Evolutionary conservation across 2,888 invertebrate genomes (phyloP), one percentile per base, ranked within the genome.

Genomic region (Crematogaster levior): DNA sequence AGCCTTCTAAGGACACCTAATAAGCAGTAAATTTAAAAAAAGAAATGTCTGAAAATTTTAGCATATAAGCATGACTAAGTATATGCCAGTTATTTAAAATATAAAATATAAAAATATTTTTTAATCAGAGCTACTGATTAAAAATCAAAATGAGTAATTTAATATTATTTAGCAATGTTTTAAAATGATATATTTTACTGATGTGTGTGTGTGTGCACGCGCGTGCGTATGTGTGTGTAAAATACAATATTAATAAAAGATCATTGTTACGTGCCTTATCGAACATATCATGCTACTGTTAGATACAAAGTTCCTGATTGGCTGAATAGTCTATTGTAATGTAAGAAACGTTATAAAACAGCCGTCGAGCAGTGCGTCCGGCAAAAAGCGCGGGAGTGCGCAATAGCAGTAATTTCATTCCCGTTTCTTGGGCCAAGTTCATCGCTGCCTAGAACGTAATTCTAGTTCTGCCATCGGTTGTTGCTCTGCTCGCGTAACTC

Each of bases 321-420:
- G 24, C n/a, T 75, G 34, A 79, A 43, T 56, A 34, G 43, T 70
- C 72, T 79, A 70, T 70, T 70, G 65, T 79, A 79, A 79, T 34
- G 72, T 66, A 53, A 43, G 56, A 70, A 79, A 79, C 70, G 77
- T 79, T 79, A 79, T 56, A 70, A 79, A 70, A 79, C 30, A 56
- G 12, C 56, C 56, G 70, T 12, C 53, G 77, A 66, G 66, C 77
- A 56, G 77, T 70, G 77, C 77, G 77, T 79, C 70, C 43, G 70
- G 70, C 77, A 84, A 84, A 84, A 84, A 84, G 60, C 70, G 61
- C 73, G 65, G 72, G 60, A 75, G 68, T 60, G 73, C 65, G 83
- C 85, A 86, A 86, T 86, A 79, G 85, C 82, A 79, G 86, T 85
- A 85, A 86, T 86, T 86, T 82, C 80, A 79, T 86, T 86, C 86